Base-by-base conservation (phyloP, 2,113 vertebrate species). In the Strigops habroptila region DNA sequence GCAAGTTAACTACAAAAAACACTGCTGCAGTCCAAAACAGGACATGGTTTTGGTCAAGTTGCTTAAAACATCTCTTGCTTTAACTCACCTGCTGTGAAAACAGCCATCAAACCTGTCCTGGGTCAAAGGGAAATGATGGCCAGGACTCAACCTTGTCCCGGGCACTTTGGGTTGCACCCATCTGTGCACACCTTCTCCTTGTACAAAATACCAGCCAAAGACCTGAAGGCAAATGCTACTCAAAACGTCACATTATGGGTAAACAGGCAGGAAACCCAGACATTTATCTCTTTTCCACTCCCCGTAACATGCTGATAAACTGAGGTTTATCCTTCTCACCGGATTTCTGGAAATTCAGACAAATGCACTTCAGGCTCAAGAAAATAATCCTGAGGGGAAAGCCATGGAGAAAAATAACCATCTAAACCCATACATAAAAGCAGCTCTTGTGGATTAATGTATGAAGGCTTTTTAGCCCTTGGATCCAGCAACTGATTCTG, bases 331-430 rank as follows among this genome's bases (percentile, higher is more conserved):
- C 79, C 89, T 96, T 79, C 87, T 95, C 93, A 91, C 37, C 0
- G 15, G 84, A 92, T 96, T 95, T 97, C 91, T 93, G 76, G 59
- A 97, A 95, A 96, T 95, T 70, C 93, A 97, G 96, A 96, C 95
- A 96, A 97, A 91, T 92, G 90, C 88, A 96, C 82, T 96, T 95
- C 67, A 81, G 67, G 77, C 82, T 91, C 68, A 95, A 92, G 88
- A 86, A 97, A 97, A 96, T 97, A 97, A 97, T 95, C 93, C 93
- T 55, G 69, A 82, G 90, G 94, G 96, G 77, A 96, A 93, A 91
- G 62, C 60, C 62, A 82, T 4, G 43, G 93, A 94, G 94, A 93
- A 93, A 96, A 94, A 96, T 73, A 95, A 94, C 48, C 67, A 88
- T 53, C 86, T 91, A 94, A 97, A 92, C 83, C 71, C 60, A 68